Percentiles rank a stretch among this genome's conserved stretches.
Evolutionary conservation across 2,113 vertebrate genomes (phyloP).

Genomic region (Entelurus aequoreus): DNA sequence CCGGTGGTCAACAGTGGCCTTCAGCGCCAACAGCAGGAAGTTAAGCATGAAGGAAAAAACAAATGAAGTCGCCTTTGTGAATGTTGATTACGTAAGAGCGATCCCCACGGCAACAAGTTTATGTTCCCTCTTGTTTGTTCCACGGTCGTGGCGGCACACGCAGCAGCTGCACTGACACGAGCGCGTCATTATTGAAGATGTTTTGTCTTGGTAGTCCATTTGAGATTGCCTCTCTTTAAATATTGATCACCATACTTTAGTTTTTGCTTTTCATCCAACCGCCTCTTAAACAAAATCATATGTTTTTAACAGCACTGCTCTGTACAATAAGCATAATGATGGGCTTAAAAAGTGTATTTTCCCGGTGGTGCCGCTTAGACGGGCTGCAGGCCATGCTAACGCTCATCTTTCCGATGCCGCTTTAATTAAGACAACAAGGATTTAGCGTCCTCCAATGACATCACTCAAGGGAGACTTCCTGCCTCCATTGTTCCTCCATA

Average conservation of each 20-base stretch:
- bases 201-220: background rate
- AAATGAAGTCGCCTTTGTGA: constrained; percentile 2
- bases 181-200: background rate
- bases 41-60: background rate
- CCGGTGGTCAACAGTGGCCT: background rate
- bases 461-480: constrained; percentile 42
- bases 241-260: constrained; percentile 14
- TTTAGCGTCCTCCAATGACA: constrained; percentile 46
- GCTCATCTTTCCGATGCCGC: constrained; percentile 34
- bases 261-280: constrained; percentile 17
- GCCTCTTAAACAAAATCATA: background rate
- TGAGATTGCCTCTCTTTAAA: constrained; percentile 9
- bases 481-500: constrained; percentile 31
- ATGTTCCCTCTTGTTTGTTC: background rate
- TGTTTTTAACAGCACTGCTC: constrained; percentile 23
- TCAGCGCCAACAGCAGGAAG: background rate
- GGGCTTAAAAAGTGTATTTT: constrained; percentile 42
- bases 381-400: constrained; percentile 39
- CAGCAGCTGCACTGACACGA: background rate
- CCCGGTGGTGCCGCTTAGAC: constrained; percentile 23
- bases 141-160: background rate
- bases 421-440: constrained; percentile 67
- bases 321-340: constrained; percentile 48
- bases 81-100: background rate
- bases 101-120: background rate